phyloP scores from a whole-genome alignment of 2,888 invertebrate genomes.

The Petrolisthes cinctipes region DNA sequence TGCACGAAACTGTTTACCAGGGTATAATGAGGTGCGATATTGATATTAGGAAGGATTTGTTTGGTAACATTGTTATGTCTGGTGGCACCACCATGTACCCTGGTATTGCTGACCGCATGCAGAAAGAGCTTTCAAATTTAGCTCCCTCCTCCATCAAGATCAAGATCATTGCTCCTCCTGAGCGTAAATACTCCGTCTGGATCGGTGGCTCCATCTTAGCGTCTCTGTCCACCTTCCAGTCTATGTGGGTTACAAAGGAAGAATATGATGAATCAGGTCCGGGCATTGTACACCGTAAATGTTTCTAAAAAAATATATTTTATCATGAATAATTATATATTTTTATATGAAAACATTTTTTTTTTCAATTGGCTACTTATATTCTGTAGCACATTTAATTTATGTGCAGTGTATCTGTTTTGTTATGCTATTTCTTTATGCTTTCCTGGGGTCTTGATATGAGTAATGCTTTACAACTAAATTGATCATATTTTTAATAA shows the following conservation, averaged over 20 bases:
- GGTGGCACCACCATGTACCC: constrained; percentile 62
- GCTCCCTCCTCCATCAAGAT: constrained; percentile 83
- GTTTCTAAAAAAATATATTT: constrained; percentile 69
- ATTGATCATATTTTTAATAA: too few species aligned
- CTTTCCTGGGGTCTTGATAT: too few species aligned
- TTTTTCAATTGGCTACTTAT: background rate
- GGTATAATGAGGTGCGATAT: constrained; percentile 49
- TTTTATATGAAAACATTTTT: constrained; percentile 4
- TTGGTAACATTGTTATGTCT: constrained; percentile 49
- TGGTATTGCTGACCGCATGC: constrained; percentile 61
- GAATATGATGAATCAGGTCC: constrained; percentile 89
- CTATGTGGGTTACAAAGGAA: constrained; percentile 93
- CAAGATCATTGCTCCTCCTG: constrained; percentile 88
- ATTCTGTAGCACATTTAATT: too few species aligned
- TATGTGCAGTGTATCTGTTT: too few species aligned
- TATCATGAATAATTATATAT: background rate
- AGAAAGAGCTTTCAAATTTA: constrained; percentile 66
- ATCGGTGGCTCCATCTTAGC: constrained; percentile 91
- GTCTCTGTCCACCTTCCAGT: constrained; percentile 89
- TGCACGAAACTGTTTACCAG: constrained; percentile 40
- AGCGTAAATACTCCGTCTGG: constrained; percentile 92
- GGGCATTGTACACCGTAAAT: constrained; percentile 73
- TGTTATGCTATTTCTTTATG: too few species aligned
- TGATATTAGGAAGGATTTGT: constrained; percentile 49
- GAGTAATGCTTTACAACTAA: too few species aligned